Evolutionary conservation across 2,797 vertebrate species (phyloP).

Genomic region (Denticeps clupeoides): DNA sequence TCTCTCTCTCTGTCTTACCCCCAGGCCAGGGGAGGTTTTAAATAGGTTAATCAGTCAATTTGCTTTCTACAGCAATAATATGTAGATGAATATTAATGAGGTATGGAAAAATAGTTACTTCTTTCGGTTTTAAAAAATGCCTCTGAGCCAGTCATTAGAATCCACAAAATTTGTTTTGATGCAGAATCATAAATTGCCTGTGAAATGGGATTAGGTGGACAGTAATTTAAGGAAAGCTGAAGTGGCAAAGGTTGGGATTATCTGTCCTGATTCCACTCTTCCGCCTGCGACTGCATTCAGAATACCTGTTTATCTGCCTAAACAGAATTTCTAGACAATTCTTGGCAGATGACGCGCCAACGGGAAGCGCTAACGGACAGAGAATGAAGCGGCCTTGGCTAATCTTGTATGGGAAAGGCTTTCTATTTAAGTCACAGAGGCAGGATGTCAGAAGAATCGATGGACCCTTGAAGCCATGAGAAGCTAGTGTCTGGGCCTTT

Average conservation of each 20-base stretch:
- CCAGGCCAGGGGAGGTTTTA: slow-evolving; percentile 24
- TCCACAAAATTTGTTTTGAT: slow-evolving; percentile 27
- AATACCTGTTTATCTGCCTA: slow-evolving; percentile 3
- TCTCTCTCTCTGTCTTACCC: slow-evolving; percentile 20
- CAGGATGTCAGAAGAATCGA: slow-evolving; percentile 29
- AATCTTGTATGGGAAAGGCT: slow-evolving; percentile 20
- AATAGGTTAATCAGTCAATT: slow-evolving; percentile 46
- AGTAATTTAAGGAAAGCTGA: slow-evolving; percentile 25
- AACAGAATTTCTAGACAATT: not conserved
- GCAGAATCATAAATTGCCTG: slow-evolving; percentile 37
- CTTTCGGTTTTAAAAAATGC: slow-evolving; percentile 29
- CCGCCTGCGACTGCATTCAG: not conserved
- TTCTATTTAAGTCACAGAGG: slow-evolving; percentile 26
- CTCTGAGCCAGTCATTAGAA: slow-evolving; percentile 32
- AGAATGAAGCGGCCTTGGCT: slow-evolving; percentile 29
- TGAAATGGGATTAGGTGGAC: slow-evolving; percentile 39
- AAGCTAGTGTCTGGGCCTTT: slow-evolving; percentile 22
- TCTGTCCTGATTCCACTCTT: not conserved
- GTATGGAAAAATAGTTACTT: slow-evolving; percentile 26
- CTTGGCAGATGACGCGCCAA: slow-evolving; percentile 5
- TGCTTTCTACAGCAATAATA: slow-evolving; percentile 31
- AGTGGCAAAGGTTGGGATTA: not conserved
- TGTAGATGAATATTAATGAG: slow-evolving; percentile 38
- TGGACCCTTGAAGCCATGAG: slow-evolving; percentile 26
- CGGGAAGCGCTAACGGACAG: slow-evolving; percentile 14